Evolutionary conservation across 2,113 vertebrate species (phyloP).

Genomic region (Jacana jacana): DNA sequence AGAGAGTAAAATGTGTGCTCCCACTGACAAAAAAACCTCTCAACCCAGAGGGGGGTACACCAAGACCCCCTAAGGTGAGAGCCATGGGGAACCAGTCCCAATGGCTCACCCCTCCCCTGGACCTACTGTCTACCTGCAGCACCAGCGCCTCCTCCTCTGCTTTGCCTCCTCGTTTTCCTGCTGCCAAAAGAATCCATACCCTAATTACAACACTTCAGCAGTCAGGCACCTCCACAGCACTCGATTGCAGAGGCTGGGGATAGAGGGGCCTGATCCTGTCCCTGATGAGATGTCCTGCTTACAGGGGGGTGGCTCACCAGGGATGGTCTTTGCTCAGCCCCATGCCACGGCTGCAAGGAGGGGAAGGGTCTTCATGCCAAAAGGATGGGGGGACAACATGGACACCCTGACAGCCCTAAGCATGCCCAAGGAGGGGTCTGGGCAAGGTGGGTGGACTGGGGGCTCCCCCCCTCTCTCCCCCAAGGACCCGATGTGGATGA

Average conservation of each 20-base stretch:
- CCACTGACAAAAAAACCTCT: background rate
- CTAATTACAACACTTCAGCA: background rate
- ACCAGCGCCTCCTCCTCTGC: background rate
- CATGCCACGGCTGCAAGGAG: background rate
- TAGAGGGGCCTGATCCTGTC: background rate
- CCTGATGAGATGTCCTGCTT: background rate
- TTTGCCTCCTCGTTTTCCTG: background rate
- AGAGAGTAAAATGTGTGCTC: background rate
- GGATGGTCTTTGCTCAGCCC: background rate
- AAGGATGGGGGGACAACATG: background rate
- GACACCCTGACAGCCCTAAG: no score
- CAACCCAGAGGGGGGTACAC: background rate
- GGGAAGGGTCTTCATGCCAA: background rate
- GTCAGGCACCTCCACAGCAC: background rate
- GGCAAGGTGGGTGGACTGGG: no score
- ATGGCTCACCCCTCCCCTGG: accelerated
- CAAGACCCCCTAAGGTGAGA: background rate
- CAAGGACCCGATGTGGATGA: background rate
- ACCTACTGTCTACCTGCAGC: background rate
- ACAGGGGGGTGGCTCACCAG: background rate
- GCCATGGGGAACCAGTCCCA: background rate
- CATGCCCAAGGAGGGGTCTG: background rate
- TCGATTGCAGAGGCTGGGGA: background rate
- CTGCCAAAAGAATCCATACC: background rate
- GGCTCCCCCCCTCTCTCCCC: background rate